phyloP scores from a whole-genome alignment of 2,797 vertebrate genomes.

The Ataeniobius toweri region DNA sequence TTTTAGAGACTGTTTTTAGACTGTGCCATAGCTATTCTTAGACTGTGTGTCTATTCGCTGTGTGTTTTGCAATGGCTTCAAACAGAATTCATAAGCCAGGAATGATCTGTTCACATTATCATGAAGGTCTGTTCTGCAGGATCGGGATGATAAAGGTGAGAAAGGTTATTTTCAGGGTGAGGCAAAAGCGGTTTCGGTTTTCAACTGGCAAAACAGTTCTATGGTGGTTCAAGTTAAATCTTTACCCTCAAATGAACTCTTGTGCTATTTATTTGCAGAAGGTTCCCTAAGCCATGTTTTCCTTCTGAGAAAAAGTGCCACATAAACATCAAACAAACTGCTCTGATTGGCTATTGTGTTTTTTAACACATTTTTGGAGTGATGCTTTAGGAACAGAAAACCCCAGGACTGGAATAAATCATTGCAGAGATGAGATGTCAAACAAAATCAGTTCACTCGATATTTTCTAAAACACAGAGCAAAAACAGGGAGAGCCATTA shows the following conservation, averaged over 20 bases:
- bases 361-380: not conserved
- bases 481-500: constrained; percentile 15
- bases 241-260: not conserved
- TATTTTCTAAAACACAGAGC: not conserved
- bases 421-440: not conserved
- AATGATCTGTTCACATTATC: not conserved
- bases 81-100: constrained; percentile 14
- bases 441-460: constrained; percentile 4
- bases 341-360: constrained; percentile 1
- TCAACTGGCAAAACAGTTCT: not conserved
- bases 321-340: not conserved
- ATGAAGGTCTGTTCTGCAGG: not conserved
- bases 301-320: not conserved
- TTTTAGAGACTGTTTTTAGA: constrained; percentile 32
- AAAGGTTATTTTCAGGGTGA: not conserved
- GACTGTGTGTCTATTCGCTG: constrained; percentile 15
- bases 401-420: not conserved
- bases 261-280: not conserved
- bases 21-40: constrained; percentile 39
- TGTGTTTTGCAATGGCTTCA: constrained; percentile 21
- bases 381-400: not conserved
- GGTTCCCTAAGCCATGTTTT: not conserved
- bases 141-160: constrained; percentile 1
- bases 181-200: not conserved
- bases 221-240: not conserved